A percentile compares a stretch with the other conserved stretches of the same genome.
phyloP scores from a whole-genome alignment of 2,888 invertebrate genomes.

The Phortica magna region DNA sequence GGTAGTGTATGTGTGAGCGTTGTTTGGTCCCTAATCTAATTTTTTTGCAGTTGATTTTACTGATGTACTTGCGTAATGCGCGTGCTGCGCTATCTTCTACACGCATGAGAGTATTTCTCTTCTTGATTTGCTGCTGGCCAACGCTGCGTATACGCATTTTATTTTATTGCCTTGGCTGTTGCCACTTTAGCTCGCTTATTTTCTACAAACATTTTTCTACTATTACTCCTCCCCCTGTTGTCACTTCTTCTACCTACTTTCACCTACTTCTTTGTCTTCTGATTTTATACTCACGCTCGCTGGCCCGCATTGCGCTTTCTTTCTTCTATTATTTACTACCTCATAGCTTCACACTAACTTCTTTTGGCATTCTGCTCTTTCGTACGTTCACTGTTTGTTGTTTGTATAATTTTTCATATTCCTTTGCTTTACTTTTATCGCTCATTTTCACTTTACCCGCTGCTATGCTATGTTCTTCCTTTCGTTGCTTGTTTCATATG shows the following conservation, averaged over 20 bases:
- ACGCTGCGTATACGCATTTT: slow-evolving; percentile 26
- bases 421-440: slow-evolving; percentile 15
- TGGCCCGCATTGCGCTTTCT: neutral
- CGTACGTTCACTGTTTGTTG: neutral
- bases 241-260: too few relatives aligned
- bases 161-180: slow-evolving; percentile 18
- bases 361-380: neutral
- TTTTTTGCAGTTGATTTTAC: slow-evolving; percentile 26
- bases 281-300: neutral
- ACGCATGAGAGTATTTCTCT: neutral
- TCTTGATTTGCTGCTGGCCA: neutral
- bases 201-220: neutral
- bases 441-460: slow-evolving; percentile 20
- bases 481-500: slow-evolving; percentile 53
- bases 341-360: neutral
- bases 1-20: neutral
- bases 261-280: too few relatives aligned
- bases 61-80: slow-evolving; percentile 10
- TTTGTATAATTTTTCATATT: slow-evolving; percentile 24
- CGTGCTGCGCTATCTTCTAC: neutral
- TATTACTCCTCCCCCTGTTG: neutral
- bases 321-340: neutral
- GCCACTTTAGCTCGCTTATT: neutral
- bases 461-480: slow-evolving; percentile 31
- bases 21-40: slow-evolving; percentile 27